Conservation (phyloP, 2,113 vertebrate species). For the Fregata magnificens region DNA sequence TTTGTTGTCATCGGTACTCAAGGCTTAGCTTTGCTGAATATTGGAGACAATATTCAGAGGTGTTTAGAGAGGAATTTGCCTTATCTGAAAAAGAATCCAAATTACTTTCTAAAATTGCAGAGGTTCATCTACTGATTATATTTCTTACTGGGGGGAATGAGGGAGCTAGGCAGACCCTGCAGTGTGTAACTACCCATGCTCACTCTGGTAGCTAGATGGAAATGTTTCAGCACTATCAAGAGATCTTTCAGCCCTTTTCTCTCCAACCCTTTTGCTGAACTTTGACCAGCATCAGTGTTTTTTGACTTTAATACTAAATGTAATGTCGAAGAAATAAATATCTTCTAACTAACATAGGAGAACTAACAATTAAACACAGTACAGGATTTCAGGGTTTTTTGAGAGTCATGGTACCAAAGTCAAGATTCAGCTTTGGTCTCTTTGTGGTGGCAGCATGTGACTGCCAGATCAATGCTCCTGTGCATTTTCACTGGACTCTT, state of each 20-base stretch:
- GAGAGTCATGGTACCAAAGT: neutral
- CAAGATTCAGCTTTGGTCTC: neutral
- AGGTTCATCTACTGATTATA: neutral
- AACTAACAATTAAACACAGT: neutral
- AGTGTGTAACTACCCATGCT: neutral
- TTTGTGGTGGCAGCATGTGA: neutral
- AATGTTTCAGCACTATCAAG: neutral
- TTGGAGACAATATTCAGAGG: neutral
- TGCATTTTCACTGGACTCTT: neutral
- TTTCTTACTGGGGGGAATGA: neutral
- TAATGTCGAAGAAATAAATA: neutral
- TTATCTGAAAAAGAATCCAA: neutral
- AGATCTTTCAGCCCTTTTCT: neutral
- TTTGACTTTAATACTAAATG: neutral
- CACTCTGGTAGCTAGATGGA: neutral
- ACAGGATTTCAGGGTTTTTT: neutral
- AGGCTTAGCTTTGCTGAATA: neutral
- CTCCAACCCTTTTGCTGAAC: neutral
- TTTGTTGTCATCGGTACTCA: neutral
- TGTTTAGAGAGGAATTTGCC: neutral
- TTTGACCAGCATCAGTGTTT: neutral
- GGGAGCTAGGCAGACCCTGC: neutral
- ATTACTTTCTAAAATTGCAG: neutral
- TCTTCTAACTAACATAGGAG: neutral
- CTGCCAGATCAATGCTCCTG: neutral